Evolutionary conservation across 2,797 vertebrate species (phyloP).

Genomic region (Mycteria americana): DNA sequence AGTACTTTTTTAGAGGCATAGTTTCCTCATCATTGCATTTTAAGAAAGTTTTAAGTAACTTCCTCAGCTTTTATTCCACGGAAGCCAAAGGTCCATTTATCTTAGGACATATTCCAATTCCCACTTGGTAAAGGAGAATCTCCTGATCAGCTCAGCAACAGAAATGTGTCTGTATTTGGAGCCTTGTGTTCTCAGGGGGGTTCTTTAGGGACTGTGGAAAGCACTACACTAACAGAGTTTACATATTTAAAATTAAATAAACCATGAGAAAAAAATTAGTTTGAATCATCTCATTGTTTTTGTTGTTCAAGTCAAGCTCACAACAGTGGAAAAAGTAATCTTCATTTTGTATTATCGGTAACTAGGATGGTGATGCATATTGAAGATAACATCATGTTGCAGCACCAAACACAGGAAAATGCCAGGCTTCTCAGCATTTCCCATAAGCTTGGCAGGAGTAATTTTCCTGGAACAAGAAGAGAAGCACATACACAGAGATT

Average conservation of each 20-base stretch:
- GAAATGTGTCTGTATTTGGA: accelerated
- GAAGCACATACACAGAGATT: not conserved
- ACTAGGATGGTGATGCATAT: not conserved
- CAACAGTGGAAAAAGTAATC: not conserved
- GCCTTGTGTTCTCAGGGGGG: not conserved
- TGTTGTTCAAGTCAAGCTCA: not conserved
- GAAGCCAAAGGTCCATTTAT: not conserved
- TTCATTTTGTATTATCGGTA: not conserved
- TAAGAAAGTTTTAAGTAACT: constrained; percentile 27
- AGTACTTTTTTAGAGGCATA: not conserved
- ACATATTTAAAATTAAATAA: not conserved
- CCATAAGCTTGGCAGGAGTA: not conserved
- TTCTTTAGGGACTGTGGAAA: not conserved
- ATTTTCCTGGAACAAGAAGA: not conserved
- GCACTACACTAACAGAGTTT: not conserved
- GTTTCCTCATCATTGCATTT: constrained; percentile 21
- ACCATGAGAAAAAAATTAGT: not conserved
- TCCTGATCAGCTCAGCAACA: not conserved
- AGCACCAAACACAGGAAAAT: not conserved
- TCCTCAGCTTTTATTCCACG: not conserved
- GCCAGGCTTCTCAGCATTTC: not conserved
- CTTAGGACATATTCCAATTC: not conserved
- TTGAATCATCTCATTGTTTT: not conserved
- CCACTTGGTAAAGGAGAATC: not conserved
- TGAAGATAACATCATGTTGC: not conserved